Evolutionary conservation across 2,888 invertebrate species (phyloP).

Genomic region (Drosophila rellima): DNA sequence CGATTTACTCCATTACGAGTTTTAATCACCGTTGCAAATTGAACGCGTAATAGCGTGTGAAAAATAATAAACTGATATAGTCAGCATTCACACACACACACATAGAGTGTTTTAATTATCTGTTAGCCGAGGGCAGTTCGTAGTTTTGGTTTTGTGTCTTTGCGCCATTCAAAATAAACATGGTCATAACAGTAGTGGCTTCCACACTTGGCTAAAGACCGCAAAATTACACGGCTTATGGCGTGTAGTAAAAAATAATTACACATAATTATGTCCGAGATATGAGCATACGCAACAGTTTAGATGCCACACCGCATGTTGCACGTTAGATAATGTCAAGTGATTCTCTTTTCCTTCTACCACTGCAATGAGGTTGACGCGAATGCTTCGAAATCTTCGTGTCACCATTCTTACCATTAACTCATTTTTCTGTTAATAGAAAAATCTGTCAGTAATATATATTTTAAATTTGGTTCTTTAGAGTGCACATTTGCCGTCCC

Average conservation of each 20-base stretch:
- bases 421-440: background rate
- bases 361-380: background rate
- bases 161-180: constrained; percentile 20
- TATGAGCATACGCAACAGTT: constrained; percentile 20
- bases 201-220: constrained; percentile 43
- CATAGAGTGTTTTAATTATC: constrained; percentile 16
- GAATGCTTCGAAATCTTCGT: background rate
- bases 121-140: constrained; percentile 20
- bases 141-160: constrained; percentile 6
- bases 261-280: constrained; percentile 33
- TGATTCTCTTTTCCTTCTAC: background rate
- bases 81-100: constrained; percentile 26
- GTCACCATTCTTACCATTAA: too few species aligned
- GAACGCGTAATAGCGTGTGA: constrained; percentile 50
- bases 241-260: constrained; percentile 49
- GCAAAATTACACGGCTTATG: constrained; percentile 50
- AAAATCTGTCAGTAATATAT: background rate
- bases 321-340: background rate
- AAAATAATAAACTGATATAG: constrained; percentile 58
- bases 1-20: constrained; percentile 47
- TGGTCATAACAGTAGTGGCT: constrained; percentile 37
- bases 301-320: constrained; percentile 8
- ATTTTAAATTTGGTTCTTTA: background rate
- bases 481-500: background rate
- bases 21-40: constrained; percentile 65